Base-by-base conservation (phyloP, 2,797 vertebrate species). In the Buceros bicornis region DNA sequence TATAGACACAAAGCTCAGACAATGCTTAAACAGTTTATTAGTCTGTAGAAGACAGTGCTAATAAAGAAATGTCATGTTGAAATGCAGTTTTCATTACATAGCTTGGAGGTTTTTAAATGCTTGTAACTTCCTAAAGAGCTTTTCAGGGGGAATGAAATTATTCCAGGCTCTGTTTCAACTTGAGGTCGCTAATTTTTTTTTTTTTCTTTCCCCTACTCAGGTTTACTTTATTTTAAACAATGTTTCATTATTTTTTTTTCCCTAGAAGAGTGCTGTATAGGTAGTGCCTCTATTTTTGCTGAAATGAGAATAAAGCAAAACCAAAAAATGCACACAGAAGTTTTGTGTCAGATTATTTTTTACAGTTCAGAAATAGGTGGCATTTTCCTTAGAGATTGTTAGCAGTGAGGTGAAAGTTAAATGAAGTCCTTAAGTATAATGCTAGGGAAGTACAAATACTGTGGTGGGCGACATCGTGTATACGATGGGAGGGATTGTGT, bases 31-130 rank as follows among this genome's bases (percentile, higher is more conserved):
- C 24, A 35, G 35, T 33, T 96, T 71, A 57, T 82, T 29, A 72
- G 72, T 33, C 54, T 81, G 21, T 48, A 11, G 51, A 78, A 93
- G 56, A 67, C 58, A 76, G 56, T 67, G 48, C 56, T 90, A 89
- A 87, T 93, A 90, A 96, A 66, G 21, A 86, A 71, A 64, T 72
- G 62, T 72, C 81, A 70, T 58, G 26, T 58, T 87, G 88, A 96
- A 96, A 95, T 90, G 83, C 67, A 64, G 65, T 88, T 96, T 93
- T 94, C 88, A 82, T 93, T 91, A 92, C 37, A 53, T 89, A 96
- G 56, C 56, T 70, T 70, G 89, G 73, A 84, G 88, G 53, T 93
- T 92, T 96, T 96, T 84, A 82, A 94, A 66, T 67, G 56, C 40
- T 87, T 90, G 6, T 84, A 89, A 50, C 64, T 93, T 96, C 60